Percentiles rank a stretch among this genome's conserved stretches.
Evolutionary conservation across 35 echinoderm and acorn worm species (phyloP).

Genomic region (Apostichopus japonicus): DNA sequence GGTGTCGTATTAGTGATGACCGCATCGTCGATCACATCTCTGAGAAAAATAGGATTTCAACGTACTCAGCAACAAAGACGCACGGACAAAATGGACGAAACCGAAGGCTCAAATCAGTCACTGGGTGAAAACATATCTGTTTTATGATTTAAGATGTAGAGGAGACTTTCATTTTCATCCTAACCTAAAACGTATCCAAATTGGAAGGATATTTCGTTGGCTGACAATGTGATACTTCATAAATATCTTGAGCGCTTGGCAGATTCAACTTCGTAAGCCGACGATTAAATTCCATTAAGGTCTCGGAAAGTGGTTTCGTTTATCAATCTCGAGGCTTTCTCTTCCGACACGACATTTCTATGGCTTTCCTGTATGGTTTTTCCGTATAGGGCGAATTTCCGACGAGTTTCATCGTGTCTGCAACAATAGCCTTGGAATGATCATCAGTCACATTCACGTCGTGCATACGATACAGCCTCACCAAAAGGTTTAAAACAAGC

Average conservation of each 20-base stretch:
- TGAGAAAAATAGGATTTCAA: background rate
- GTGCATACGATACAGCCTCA: conserved; percentile 41
- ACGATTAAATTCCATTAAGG: background rate
- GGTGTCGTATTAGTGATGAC: background rate
- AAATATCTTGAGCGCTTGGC: too few species aligned
- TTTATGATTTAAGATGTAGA: too few species aligned
- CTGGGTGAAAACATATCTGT: too few species aligned
- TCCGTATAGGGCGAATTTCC: conserved; percentile 20
- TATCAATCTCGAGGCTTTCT: conserved; percentile 21
- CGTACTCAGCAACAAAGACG: background rate
- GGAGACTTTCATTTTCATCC: too few species aligned
- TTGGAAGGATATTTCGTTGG: too few species aligned
- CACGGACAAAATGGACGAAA: background rate
- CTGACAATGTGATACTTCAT: too few species aligned
- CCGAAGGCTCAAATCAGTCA: too few species aligned
- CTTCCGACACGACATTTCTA: conserved; percentile 30
- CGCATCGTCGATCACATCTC: background rate
- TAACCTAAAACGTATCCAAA: too few species aligned
- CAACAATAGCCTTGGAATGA: conserved; percentile 38
- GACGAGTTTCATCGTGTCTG: conserved; percentile 63
- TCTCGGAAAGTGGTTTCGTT: conserved; percentile 52
- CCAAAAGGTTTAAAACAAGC: conserved; percentile 55
- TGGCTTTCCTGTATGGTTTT: conserved; percentile 50
- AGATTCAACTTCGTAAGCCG: too few species aligned
- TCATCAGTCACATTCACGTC: conserved; percentile 15